Evolutionary conservation across 2,113 vertebrate species (phyloP).

Genomic region (Calidris pygmaea): DNA sequence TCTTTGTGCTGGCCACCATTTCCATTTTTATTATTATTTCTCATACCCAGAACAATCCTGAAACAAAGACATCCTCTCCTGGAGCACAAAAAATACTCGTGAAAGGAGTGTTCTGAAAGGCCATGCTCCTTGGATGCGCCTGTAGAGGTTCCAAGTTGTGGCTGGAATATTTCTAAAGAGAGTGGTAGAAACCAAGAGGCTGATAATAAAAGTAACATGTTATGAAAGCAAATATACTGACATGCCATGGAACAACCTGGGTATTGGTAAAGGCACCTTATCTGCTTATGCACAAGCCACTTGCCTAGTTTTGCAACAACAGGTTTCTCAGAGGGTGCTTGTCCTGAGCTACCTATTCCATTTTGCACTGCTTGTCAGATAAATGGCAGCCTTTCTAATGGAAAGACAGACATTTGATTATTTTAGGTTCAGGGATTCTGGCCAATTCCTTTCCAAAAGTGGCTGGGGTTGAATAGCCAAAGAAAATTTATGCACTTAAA

Average conservation of each 20-base stretch:
- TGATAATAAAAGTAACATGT: background rate
- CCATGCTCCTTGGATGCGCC: background rate
- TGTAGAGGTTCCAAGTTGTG: background rate
- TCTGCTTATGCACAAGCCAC: background rate
- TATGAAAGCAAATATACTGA: background rate
- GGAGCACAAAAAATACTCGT: background rate
- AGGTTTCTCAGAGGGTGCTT: background rate
- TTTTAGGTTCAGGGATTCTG: slow-evolving; percentile 25
- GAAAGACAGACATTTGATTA: background rate
- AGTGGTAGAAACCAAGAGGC: background rate
- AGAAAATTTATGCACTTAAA: slow-evolving; percentile 47
- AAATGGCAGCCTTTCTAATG: slow-evolving; percentile 20
- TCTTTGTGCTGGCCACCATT: slow-evolving; percentile 5
- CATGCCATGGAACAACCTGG: background rate
- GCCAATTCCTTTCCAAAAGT: slow-evolving; percentile 41
- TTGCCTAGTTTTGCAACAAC: background rate
- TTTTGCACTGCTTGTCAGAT: background rate
- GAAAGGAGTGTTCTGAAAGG: background rate
- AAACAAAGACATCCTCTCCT: background rate
- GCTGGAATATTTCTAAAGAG: background rate
- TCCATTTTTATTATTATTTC: slow-evolving; percentile 17
- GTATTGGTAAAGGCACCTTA: background rate
- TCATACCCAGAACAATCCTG: background rate
- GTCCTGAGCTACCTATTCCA: background rate
- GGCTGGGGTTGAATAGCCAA: slow-evolving; percentile 16